Evolutionary conservation across 2,797 vertebrate genomes (phyloP), one percentile per base, ranked within the genome.

Genomic region (Ammospiza maritima): DNA sequence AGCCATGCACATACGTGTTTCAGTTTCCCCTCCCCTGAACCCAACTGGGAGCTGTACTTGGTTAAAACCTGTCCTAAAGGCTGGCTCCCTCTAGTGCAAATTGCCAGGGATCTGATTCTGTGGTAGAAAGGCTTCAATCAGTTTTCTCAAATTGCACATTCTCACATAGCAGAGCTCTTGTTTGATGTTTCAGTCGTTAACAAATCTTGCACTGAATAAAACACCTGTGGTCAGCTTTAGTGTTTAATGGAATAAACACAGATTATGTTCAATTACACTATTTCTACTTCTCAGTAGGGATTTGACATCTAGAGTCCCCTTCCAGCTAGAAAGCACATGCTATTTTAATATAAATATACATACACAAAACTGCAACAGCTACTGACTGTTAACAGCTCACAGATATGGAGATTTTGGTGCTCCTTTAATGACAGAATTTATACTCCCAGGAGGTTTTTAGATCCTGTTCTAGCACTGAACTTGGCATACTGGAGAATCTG

Each of bases 41-140:
- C n/a, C 62, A 57, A 2, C 12, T 44, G n/a, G 44, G 67, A 85
- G 2, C 15, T 5, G 13, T 2, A 6, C 19, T 61, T 69, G n/a
- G 50, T 40, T n/a, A 32, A 23, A 81, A 22, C 11, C 30, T 53
- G 16, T 36, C 38, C 86, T 81, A 53, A 80, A 69, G 74, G 23
- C 62, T 67, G 73, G 50, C 86, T 94, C 80, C 73, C 65, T 90
- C 92, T 91, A 91, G 88, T 40, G 79, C 73, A 62, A 73, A 73
- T 1, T 53, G 32, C 29, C 82, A 73, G 34, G 64, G 56, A 75
- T 45, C 53, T 18, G 65, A 57, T 10, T 12, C 9, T 25, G 29
- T 4, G 3, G 34, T 17, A 19, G 8, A 5, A 65, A 25, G 11
- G 13, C 14, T 91, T 70, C 44, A 69, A 22, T 7, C 5, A 23